A percentile compares a stretch with the other conserved stretches of the same genome.
Evolutionary conservation across 2,797 vertebrate genomes (phyloP).

Genomic region (Myripristis jacobus): DNA sequence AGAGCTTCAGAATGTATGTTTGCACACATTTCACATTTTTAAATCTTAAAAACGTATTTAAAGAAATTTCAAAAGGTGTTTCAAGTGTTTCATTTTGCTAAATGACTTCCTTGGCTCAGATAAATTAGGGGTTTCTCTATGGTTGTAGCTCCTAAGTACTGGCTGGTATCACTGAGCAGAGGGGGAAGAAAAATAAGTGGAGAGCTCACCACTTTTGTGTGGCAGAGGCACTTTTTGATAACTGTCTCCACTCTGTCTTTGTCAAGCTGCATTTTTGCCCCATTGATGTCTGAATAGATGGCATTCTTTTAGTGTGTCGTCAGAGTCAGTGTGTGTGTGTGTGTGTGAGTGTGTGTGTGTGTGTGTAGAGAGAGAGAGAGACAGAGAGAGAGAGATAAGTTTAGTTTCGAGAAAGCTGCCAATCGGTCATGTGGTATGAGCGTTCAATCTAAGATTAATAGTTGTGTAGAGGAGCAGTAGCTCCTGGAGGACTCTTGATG

Average conservation of each 20-base stretch:
- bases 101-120: not conserved
- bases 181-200: slow-evolving; percentile 19
- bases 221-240: slow-evolving; percentile 51
- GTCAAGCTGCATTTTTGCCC: slow-evolving; percentile 67
- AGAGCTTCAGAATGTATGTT: not conserved
- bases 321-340: slow-evolving; percentile 46
- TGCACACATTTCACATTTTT: not conserved
- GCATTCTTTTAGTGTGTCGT: slow-evolving; percentile 73
- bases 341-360: too few relatives aligned
- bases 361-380: slow-evolving; percentile 1
- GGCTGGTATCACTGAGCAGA: slow-evolving; percentile 3
- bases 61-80: not conserved
- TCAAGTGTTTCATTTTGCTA: not conserved
- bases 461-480: slow-evolving; percentile 49
- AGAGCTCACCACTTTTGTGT: slow-evolving; percentile 34
- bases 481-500: slow-evolving; percentile 62
- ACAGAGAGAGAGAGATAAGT: slow-evolving; percentile 31
- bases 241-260: slow-evolving; percentile 64
- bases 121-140: not conserved
- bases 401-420: slow-evolving; percentile 55
- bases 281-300: slow-evolving; percentile 69
- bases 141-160: not conserved
- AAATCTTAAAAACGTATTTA: not conserved
- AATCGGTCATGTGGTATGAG: slow-evolving; percentile 51
- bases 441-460: slow-evolving; percentile 64